Base-by-base conservation (phyloP, 1,140 invertebrate species). In the Drosophila varians region DNA sequence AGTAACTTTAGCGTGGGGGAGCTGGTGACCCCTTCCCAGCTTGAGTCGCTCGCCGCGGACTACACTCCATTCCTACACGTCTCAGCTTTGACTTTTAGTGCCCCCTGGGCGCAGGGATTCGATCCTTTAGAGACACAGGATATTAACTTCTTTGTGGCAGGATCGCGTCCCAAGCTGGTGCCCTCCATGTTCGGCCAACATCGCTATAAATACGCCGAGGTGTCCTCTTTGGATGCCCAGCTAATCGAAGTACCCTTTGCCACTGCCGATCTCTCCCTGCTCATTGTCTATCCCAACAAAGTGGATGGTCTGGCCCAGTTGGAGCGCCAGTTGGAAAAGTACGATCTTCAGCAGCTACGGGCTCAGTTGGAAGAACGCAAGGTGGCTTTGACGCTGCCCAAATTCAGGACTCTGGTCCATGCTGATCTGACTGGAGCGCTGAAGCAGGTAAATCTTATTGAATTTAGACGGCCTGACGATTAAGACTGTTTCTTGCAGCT, bases 1-100 rank as follows among this genome's bases (percentile, higher is more conserved):
- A 83, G 74, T 69, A 83, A 83, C 53, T 83, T 57, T 23, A 84
- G 71, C 26, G 43, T 79, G 28, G 73, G 82, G 6, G 71, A 80
- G 48, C 25, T 87, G 34, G 62, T 86, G 5, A 74, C 26, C 45
- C 46, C 42, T 12, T 21, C 38, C 1, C 43, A 77, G 53, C 28
- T 83, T 3, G 23, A 68, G 25, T 46, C 57, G n/a, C 49, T 56
- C 11, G 43, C 48, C 7, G 56, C 26, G 23, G 18, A 42, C 14
- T 71, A 74, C 46, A 84, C 70, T 1, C 76, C 79, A 4, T 80
- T 84, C 5, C 14, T 84, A 5, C 80, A 86, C 7, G 68, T 53
- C 26, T 79, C 80, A 11, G 72, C 75, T 0, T 11, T 86, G 12
- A 80, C 68, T 9, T 84, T 84, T 4, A 48, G 42, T 0, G 76